phyloP scores from a whole-genome alignment of 1,140 invertebrate genomes.

The Calosoma granatense region DNA sequence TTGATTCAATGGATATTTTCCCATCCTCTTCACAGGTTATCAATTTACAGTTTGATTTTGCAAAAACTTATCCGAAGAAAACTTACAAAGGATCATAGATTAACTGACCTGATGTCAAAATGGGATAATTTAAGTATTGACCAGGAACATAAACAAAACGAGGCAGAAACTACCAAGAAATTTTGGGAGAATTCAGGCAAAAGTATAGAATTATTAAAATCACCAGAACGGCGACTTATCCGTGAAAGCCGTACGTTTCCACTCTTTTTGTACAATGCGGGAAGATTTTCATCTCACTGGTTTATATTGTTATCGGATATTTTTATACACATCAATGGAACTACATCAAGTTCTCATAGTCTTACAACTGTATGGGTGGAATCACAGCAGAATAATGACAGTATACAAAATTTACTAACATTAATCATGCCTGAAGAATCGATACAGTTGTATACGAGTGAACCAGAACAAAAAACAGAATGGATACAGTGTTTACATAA shows the following conservation, averaged over 20 bases:
- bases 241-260: slow-evolving; percentile 63
- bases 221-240: slow-evolving; percentile 59
- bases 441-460: slow-evolving; percentile 52
- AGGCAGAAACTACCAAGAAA: slow-evolving; percentile 57
- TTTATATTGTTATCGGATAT: slow-evolving; percentile 68
- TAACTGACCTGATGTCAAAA: slow-evolving; percentile 39
- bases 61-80: slow-evolving; percentile 33
- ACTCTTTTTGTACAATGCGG: slow-evolving; percentile 54
- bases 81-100: slow-evolving; percentile 34
- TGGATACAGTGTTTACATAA: slow-evolving; percentile 63
- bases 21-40: slow-evolving; percentile 38
- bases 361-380: slow-evolving; percentile 74
- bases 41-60: slow-evolving; percentile 32
- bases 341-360: slow-evolving; percentile 48
- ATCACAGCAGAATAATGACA: slow-evolving; percentile 43
- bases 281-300: slow-evolving; percentile 59
- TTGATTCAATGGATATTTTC: slow-evolving; percentile 46
- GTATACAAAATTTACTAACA: slow-evolving; percentile 41
- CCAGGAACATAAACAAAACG: slow-evolving; percentile 48
- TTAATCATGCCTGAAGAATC: slow-evolving; percentile 69
- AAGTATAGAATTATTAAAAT: slow-evolving; percentile 51
- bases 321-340: slow-evolving; percentile 59
- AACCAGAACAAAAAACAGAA: slow-evolving; percentile 60
- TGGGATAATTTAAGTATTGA: slow-evolving; percentile 51
- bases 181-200: slow-evolving; percentile 70